Conservation (phyloP, 2,113 vertebrate genomes). For the Picathartes gymnocephalus region DNA sequence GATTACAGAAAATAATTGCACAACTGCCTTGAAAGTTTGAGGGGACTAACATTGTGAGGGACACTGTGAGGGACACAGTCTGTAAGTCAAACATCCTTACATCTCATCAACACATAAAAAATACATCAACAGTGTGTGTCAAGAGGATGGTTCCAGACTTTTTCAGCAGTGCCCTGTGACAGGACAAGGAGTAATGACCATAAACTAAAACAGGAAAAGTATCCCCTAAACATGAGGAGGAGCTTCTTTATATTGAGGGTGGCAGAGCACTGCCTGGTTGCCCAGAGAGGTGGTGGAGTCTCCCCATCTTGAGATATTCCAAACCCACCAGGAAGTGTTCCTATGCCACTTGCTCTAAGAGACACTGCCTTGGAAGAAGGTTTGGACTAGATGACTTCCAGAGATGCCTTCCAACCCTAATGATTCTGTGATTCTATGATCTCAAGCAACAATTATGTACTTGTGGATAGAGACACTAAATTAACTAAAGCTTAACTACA, state of each 20-base stretch:
- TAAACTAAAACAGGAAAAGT: background rate
- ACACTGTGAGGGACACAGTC: background rate
- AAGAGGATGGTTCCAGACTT: background rate
- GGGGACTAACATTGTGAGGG: background rate
- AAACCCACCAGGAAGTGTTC: background rate
- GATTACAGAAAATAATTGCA: background rate
- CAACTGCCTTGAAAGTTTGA: background rate
- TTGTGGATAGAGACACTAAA: background rate
- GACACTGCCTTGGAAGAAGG: no score
- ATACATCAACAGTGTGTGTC: background rate
- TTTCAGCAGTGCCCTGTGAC: background rate
- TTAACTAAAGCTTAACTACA: background rate
- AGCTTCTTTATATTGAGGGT: background rate
- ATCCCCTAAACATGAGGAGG: background rate
- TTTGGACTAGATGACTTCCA: background rate
- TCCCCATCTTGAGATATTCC: background rate
- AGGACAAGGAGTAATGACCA: background rate
- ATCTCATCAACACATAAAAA: background rate
- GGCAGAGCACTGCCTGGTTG: background rate
- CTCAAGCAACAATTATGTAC: background rate
- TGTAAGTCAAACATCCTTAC: background rate
- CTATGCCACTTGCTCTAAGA: no score
- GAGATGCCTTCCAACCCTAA: background rate
- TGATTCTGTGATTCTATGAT: background rate
- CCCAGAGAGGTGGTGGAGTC: no score